Base-by-base conservation (phyloP, 2,888 invertebrate species). In the Hydrotaea cyrtoneurina region DNA sequence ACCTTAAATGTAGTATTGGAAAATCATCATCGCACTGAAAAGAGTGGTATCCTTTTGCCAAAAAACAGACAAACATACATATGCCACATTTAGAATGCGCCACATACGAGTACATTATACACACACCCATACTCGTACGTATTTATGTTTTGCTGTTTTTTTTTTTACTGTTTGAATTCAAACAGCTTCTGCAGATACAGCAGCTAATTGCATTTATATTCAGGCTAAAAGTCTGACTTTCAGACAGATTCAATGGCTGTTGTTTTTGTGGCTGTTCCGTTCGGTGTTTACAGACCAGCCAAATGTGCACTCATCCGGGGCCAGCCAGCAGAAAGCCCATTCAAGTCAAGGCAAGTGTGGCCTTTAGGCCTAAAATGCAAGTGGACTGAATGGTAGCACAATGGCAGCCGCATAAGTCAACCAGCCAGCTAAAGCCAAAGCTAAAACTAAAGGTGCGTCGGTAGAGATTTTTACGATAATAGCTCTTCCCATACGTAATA, bases 101-200 rank as follows among this genome's bases (percentile, higher is more conserved):
- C 31, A 66, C 17, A 26, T 17, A 36, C 43, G 21, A 66, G 15
- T 59, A 26, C 19, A 66, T 50, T 43, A 66, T 31, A 39, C 23
- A 46, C 66, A 19, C 39, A 13, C 39, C 43, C 19, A 46, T 43
- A 46, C 46, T 23, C 15, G 46, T 69, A 13, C 69, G 21, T 23
- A 43, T 46, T 31, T 17, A 8, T 55, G 31, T 31, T 31, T 31
- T 31, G 23, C 13, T 55, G 26, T 76, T 71, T 72, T 78, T 78
- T 43, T 76, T 71, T 72, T 78, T 78, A 43, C 59, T 78, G 74
- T 82, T 77, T 80, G 73, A 62, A 82, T 50, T 79, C 87, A 88
- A 90, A 91, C 89, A 88, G 90, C 91, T 91, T 91, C 90, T 91
- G 90, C 91, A 90, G 89, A 89, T 89, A 90, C 91, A 82, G 91